Conservation (phyloP, 1,140 invertebrate species). For the Cylas formicarius region DNA sequence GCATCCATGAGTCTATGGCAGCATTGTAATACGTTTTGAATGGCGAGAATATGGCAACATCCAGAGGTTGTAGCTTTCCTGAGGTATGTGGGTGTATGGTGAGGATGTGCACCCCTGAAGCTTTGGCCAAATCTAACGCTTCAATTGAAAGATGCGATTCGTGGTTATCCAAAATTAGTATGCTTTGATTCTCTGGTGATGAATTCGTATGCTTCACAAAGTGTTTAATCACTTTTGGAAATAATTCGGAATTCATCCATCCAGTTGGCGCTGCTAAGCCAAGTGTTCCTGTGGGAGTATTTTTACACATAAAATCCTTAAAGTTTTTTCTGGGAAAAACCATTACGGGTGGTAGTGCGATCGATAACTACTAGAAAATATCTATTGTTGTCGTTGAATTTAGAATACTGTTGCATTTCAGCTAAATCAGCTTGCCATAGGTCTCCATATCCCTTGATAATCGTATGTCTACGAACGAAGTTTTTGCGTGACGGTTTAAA, state of each 20-base stretch:
- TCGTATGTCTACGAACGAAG: too few species aligned
- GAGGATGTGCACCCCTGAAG: constrained; percentile 33
- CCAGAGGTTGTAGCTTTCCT: constrained; percentile 40
- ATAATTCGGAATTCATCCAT: constrained; percentile 20
- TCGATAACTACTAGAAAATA: too few species aligned
- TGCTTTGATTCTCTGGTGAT: constrained; percentile 36
- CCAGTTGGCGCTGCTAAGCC: constrained; percentile 37
- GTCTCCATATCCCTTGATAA: too few species aligned
- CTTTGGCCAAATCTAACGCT: constrained; percentile 31
- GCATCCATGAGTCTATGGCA: constrained; percentile 19
- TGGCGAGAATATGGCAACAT: constrained; percentile 29
- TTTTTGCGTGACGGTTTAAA: too few species aligned
- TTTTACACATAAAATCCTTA: constrained; percentile 36
- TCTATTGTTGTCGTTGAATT: too few species aligned
- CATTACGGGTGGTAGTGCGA: constrained; percentile 33
- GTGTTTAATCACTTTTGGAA: constrained; percentile 40
- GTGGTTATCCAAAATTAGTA: constrained; percentile 44
- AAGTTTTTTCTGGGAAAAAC: constrained; percentile 38
- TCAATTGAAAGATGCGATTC: constrained; percentile 34
- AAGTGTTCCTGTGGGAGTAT: constrained; percentile 38
- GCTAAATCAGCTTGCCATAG: too few species aligned
- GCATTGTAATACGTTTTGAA: constrained; percentile 29
- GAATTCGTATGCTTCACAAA: constrained; percentile 39
- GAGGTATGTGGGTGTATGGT: constrained; percentile 38
- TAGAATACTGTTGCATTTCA: too few species aligned